Evolutionary conservation across 2,113 vertebrate species (phyloP).

Genomic region (Oryzias celebensis): DNA sequence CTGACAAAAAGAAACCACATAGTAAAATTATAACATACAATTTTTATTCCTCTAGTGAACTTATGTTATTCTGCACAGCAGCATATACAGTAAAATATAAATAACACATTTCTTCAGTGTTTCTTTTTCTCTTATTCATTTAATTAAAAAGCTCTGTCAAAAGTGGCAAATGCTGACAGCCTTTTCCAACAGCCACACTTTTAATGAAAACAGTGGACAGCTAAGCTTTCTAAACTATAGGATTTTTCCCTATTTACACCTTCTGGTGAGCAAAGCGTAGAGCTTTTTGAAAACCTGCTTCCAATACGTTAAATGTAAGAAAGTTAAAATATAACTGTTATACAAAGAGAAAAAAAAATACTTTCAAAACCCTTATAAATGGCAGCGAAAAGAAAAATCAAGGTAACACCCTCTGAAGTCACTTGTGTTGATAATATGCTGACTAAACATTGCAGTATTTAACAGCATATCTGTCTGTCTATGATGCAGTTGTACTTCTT

Average conservation of each 20-base stretch:
- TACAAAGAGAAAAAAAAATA: conserved; percentile 87
- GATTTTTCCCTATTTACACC: conserved; percentile 77
- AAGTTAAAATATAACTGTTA: conserved; percentile 85
- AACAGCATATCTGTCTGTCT: conserved; percentile 79
- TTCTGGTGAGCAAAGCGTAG: conserved; percentile 77
- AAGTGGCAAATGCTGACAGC: conserved; percentile 74
- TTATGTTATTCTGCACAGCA: conserved; percentile 82
- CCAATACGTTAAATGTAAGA: conserved; percentile 77
- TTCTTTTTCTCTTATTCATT: conserved; percentile 75
- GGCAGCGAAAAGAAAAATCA: conserved; percentile 84
- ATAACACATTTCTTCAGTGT: conserved; percentile 83
- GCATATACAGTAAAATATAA: conserved; percentile 83
- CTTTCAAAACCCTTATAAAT: conserved; percentile 86
- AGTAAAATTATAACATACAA: conserved; percentile 72
- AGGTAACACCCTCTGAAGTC: conserved; percentile 84
- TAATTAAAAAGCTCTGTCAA: conserved; percentile 79
- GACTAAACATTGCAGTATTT: conserved; percentile 79
- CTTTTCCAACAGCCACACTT: conserved; percentile 66
- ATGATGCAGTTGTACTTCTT: conserved; percentile 80
- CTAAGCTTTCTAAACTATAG: conserved; percentile 76
- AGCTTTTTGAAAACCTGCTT: conserved; percentile 79
- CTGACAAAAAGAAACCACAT: conserved; percentile 42
- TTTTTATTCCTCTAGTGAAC: conserved; percentile 82
- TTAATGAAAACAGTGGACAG: conserved; percentile 74
- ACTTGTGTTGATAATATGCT: conserved; percentile 84